These are phyloP conservation scores for Drosophila paucipuncta DNA, from an alignment of 2,888 invertebrate species.

Conservation along the genomic window DNA sequence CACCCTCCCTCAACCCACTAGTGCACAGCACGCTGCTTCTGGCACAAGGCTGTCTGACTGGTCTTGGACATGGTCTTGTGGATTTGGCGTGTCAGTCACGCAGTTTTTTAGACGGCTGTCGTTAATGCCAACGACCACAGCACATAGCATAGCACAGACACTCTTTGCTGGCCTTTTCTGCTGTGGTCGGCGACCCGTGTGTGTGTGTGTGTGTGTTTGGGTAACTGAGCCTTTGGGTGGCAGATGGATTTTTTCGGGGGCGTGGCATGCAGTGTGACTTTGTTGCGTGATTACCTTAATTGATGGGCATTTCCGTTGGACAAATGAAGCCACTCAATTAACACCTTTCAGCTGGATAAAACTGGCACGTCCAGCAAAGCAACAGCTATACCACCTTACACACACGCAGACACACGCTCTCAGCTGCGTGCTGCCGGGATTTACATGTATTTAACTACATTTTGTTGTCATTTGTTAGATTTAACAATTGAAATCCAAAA, in stretches of 20 bases:
- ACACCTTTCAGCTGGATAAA: conserved; percentile 78
- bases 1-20: not conserved
- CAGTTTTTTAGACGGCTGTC: conserved; percentile 76
- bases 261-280: conserved; percentile 75
- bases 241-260: conserved; percentile 39
- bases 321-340: conserved; percentile 82
- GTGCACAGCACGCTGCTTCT: not conserved
- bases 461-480: conserved; percentile 21
- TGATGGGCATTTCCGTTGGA: conserved; percentile 79
- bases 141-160: conserved; percentile 38
- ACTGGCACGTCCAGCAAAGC: conserved; percentile 61
- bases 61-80: conserved; percentile 39
- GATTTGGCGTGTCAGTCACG: conserved; percentile 77
- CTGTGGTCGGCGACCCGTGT: conserved; percentile 10
- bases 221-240: not conserved
- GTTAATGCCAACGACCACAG: conserved; percentile 70
- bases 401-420: conserved; percentile 1
- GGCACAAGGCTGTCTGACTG: conserved; percentile 19
- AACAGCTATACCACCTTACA: conserved; percentile 32
- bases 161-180: conserved; percentile 19
- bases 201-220: not conserved
- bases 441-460: conserved; percentile 31
- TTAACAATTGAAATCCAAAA: conserved; percentile 19
- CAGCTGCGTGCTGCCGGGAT: conserved; percentile 7
- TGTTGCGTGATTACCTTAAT: conserved; percentile 81